Conservation (phyloP, 2,888 invertebrate genomes). For the Plusia festucae region DNA sequence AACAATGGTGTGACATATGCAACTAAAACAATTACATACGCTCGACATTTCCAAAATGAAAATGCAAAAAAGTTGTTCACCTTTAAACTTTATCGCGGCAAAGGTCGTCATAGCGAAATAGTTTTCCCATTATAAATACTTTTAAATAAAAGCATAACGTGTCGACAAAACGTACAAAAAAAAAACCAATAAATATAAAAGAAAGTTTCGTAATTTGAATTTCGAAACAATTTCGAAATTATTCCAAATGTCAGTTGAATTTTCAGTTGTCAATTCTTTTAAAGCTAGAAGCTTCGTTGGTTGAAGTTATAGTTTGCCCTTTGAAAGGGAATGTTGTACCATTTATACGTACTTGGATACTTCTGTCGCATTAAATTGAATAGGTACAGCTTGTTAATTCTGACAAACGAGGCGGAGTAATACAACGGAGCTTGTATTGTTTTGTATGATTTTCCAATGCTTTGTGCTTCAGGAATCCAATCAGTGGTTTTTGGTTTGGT, state of each 20-base stretch:
- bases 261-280: not conserved
- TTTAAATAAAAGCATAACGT: not conserved
- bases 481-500: not conserved
- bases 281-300: not conserved
- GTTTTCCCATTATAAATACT: not conserved
- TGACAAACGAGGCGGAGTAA: conserved; percentile 11
- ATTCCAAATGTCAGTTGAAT: conserved; percentile 24
- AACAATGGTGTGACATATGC: not conserved
- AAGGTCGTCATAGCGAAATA: not conserved
- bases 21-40: not conserved
- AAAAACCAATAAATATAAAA: not conserved
- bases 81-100: not conserved
- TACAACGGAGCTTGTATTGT: not conserved
- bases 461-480: not conserved
- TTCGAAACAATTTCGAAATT: not conserved
- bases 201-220: not conserved
- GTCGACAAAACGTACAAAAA: not conserved
- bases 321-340: conserved; percentile 11
- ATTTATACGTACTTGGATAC: conserved; percentile 4
- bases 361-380: not conserved
- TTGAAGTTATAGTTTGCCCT: conserved; percentile 37
- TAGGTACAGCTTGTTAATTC: conserved; percentile 20
- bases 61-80: not conserved
- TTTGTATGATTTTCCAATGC: not conserved
- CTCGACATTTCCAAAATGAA: not conserved